These are phyloP conservation scores for Bombus turneri DNA, from an alignment of 1,140 invertebrate species.

Conservation along the genomic window DNA sequence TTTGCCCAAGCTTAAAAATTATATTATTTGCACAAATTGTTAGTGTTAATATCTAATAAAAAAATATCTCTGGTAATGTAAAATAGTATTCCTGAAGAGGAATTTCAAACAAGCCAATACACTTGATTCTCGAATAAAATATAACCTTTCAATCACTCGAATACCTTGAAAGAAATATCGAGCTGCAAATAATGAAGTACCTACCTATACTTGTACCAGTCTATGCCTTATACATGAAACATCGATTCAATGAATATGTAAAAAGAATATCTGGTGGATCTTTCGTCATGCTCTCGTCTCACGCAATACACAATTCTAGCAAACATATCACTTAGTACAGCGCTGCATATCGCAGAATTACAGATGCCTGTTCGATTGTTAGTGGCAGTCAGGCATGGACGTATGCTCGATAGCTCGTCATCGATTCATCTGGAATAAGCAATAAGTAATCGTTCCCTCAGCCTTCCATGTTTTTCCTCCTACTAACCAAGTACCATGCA, in stretches of 20 bases:
- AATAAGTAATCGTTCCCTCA: slow-evolving; percentile 60
- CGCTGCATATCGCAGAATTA: slow-evolving; percentile 13
- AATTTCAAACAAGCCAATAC: too few species aligned
- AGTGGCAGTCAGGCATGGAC: slow-evolving; percentile 15
- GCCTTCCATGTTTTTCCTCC: neutral
- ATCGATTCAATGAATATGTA: slow-evolving; percentile 18
- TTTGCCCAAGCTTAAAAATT: too few species aligned
- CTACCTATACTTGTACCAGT: too few species aligned
- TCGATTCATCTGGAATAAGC: slow-evolving; percentile 66
- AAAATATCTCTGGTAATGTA: too few species aligned
- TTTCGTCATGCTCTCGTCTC: neutral
- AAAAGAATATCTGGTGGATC: neutral
- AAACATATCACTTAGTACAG: neutral
- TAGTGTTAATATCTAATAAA: too few species aligned
- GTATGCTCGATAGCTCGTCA: slow-evolving; percentile 59
- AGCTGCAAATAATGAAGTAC: too few species aligned
- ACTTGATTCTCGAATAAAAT: too few species aligned
- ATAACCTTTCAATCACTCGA: too few species aligned
- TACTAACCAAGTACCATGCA: neutral
- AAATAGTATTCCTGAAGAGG: too few species aligned
- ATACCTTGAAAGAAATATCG: too few species aligned
- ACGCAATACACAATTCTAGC: neutral
- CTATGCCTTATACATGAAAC: neutral
- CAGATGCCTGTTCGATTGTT: slow-evolving; percentile 32
- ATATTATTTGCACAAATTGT: too few species aligned